Conservation (phyloP, 2,888 invertebrate genomes). For the Drosophila kuntzei region DNA sequence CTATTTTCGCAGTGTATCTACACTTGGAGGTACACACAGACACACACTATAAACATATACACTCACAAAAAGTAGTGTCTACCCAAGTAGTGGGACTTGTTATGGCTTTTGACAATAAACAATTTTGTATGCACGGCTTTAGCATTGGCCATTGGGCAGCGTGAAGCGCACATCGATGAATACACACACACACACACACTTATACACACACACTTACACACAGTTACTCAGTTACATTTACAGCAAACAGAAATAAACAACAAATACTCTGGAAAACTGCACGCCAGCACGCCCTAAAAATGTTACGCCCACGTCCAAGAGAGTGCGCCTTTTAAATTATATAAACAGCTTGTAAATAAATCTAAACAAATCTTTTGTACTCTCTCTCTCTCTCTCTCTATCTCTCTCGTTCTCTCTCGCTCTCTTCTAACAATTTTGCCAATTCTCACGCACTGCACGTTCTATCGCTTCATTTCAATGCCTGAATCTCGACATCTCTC, state of each 20-base stretch:
- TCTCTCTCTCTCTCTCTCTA: conserved; percentile 38
- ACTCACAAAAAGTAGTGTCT: conserved; percentile 35
- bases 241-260: conserved; percentile 28
- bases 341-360: conserved; percentile 52
- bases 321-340: conserved; percentile 53
- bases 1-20: neutral
- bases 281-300: conserved; percentile 41
- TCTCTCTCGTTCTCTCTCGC: conserved; percentile 33
- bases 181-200: conserved; percentile 22
- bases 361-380: conserved; percentile 56
- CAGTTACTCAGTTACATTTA: conserved; percentile 27
- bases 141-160: conserved; percentile 48
- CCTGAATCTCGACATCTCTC: conserved; percentile 40
- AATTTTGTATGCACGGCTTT: conserved; percentile 61
- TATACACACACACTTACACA: conserved; percentile 18
- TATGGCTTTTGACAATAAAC: conserved; percentile 58
- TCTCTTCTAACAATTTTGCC: conserved; percentile 5
- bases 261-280: conserved; percentile 54
- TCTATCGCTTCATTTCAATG: conserved; percentile 36
- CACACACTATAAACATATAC: neutral
- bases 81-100: conserved; percentile 59
- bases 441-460: conserved; percentile 53
- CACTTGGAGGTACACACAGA: too few relatives aligned
- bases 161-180: conserved; percentile 25
- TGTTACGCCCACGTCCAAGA: conserved; percentile 40